Evolutionary conservation across 1,140 invertebrate genomes (phyloP).

Genomic region (Aphaenogaster floridana): DNA sequence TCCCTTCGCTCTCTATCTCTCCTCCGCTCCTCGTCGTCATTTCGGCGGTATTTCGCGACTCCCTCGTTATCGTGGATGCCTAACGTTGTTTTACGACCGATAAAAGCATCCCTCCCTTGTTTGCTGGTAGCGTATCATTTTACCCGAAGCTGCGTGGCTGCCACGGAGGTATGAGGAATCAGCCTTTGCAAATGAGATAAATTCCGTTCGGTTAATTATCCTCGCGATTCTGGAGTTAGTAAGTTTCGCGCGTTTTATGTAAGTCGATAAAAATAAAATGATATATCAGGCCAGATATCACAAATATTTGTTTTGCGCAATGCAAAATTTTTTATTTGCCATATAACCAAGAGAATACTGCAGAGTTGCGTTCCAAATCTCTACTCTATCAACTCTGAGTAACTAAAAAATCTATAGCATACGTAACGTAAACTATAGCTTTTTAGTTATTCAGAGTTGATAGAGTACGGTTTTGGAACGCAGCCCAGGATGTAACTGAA

Average conservation of each 20-base stretch:
- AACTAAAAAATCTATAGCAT: too few species aligned
- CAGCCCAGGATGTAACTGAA: not conserved
- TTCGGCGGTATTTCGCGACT: slow-evolving; percentile 47
- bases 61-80: slow-evolving; percentile 54
- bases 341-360: not conserved
- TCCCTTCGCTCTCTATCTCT: slow-evolving; percentile 3
- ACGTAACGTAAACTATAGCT: too few species aligned
- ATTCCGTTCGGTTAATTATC: slow-evolving; percentile 30
- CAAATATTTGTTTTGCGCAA: slow-evolving; percentile 12
- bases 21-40: not conserved
- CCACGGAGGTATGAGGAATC: not conserved
- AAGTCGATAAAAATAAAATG: not conserved
- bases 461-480: too few species aligned
- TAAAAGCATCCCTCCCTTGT: slow-evolving; percentile 52
- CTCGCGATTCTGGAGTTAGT: not conserved
- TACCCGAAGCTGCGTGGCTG: slow-evolving; percentile 32
- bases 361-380: not conserved
- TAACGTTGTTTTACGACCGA: slow-evolving; percentile 65
- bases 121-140: slow-evolving; percentile 36
- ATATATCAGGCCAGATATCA: not conserved
- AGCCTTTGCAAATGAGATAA: slow-evolving; percentile 16
- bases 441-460: too few species aligned
- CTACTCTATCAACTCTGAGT: too few species aligned
- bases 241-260: not conserved
- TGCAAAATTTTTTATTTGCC: not conserved